Percentiles rank a stretch among this genome's conserved stretches.
Conservation (phyloP, 2,113 vertebrate species). For the Pteropus alecto region DNA sequence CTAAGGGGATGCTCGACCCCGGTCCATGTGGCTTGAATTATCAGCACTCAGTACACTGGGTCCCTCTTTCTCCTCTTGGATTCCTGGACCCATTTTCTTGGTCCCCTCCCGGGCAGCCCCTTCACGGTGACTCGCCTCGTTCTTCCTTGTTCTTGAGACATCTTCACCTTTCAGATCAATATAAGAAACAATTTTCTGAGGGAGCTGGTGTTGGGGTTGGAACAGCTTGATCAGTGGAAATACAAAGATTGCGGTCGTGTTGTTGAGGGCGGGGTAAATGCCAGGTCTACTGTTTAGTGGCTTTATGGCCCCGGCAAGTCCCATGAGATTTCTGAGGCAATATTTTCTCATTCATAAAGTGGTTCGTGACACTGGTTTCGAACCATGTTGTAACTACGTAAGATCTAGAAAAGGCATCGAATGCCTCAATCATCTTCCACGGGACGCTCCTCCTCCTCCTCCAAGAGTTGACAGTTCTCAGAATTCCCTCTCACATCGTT, state of each 20-base stretch:
- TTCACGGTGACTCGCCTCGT: neutral
- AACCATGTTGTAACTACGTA: neutral
- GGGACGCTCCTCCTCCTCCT: neutral
- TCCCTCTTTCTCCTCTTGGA: neutral
- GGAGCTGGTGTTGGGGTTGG: neutral
- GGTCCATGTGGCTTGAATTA: neutral
- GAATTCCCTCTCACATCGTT: neutral
- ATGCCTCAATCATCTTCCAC: neutral
- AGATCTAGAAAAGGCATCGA: neutral
- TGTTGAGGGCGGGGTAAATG: neutral
- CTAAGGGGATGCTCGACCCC: neutral
- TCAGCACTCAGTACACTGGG: neutral
- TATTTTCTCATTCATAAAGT: neutral
- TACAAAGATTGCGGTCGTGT: neutral
- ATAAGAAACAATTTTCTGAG: neutral
- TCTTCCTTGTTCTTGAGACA: neutral
- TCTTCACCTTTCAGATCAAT: neutral
- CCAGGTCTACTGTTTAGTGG: neutral
- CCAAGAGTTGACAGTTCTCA: neutral
- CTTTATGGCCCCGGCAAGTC: neutral
- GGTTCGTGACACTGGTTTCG: neutral
- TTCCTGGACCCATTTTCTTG: neutral
- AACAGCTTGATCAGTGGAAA: neutral
- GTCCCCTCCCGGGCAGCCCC: neutral
- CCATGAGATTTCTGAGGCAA: neutral